Percentiles rank a stretch among this genome's conserved stretches.
Conservation (phyloP, 2,113 vertebrate genomes). For the Scortum barcoo region DNA sequence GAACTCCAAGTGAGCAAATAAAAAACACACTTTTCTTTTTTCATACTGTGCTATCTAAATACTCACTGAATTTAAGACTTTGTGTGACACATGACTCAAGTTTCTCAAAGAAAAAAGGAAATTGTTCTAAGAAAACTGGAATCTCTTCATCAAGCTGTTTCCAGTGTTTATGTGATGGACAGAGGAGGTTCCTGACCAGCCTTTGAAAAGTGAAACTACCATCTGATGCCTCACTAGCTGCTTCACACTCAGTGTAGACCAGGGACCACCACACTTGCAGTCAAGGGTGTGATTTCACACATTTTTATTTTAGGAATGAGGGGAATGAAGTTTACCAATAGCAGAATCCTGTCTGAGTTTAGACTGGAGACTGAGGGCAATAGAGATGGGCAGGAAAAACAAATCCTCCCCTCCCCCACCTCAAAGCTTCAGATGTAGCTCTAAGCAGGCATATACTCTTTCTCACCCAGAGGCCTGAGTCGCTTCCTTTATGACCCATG, state of each 20-base stretch:
- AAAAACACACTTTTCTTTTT: too few species aligned
- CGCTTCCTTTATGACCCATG: slow-evolving; percentile 82
- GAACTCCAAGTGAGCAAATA: background rate
- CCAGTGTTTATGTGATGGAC: slow-evolving; percentile 50
- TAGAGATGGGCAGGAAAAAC: slow-evolving; percentile 49
- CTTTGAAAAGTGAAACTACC: slow-evolving; percentile 65
- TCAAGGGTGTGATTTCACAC: slow-evolving; percentile 46
- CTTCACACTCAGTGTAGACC: slow-evolving; percentile 54
- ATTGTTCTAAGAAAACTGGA: slow-evolving; percentile 40
- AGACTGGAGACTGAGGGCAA: slow-evolving; percentile 44
- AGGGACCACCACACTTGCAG: slow-evolving; percentile 13
- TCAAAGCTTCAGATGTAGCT: slow-evolving; percentile 60
- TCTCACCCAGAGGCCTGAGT: slow-evolving; percentile 68
- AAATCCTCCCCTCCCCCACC: slow-evolving; percentile 49
- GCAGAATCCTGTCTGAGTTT: slow-evolving; percentile 20
- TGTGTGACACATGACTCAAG: background rate
- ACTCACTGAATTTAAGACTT: background rate
- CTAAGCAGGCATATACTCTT: slow-evolving; percentile 70
- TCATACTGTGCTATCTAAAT: background rate
- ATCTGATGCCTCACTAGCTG: slow-evolving; percentile 52
- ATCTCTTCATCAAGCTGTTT: slow-evolving; percentile 27
- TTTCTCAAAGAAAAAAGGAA: slow-evolving; percentile 10
- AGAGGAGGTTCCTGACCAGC: slow-evolving; percentile 46
- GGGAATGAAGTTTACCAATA: slow-evolving; percentile 26
- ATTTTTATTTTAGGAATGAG: slow-evolving; percentile 55